Evolutionary conservation across 2,113 vertebrate species (phyloP), one percentile per base, ranked within the genome.

Genomic region (Sinocyclocheilus rhinocerous): DNA sequence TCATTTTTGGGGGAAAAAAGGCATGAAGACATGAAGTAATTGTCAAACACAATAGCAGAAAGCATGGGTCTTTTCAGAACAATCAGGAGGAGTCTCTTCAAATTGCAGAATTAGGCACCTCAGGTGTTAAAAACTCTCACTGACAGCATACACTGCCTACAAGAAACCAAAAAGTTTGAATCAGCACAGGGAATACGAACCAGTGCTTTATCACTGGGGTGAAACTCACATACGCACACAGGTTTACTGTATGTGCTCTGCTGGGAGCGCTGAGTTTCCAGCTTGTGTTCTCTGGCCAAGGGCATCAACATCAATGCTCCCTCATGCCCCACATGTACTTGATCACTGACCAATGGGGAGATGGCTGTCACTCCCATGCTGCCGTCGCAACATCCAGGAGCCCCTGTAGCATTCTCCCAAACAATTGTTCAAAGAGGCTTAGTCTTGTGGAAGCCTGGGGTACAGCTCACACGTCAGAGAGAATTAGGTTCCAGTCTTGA

Each of bases 351-450:
- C 79, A 81, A 29, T 18, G 6, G 79, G 59, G 57, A 81, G 61
- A 81, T 39, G 39, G 13, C 15, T 67, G 79, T 81, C 36, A 36
- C 79, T 81, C 79, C 52, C 79, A 63, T 67, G 79, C 57, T 16
- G 13, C 55, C 20, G 18, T 59, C 6, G 33, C 55, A 80, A 81
- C n/a, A 67, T 81, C n/a, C 33, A 80, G 77, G n/a, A 81, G 61
- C 39, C 79, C 79, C 79, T 48, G 36, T 67, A 67, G 79, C 61
- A 26, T 65, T 81, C 61, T 81, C 61, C 57, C 20, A 12, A 80
- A 81, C 39, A 81, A 81, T 18, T 65, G 59, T 48, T 67, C 39
- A 67, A 81, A 81, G 61, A 81, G 61, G 59, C 59, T 81, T 81
- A 67, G 79, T 39, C 79, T 81, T 81, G 61, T 65, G 79, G 79